Percentiles rank a stretch among this genome's conserved stretches.
Evolutionary conservation across 2,888 invertebrate species (phyloP).

Genomic region (Drosophila vallismaia): DNA sequence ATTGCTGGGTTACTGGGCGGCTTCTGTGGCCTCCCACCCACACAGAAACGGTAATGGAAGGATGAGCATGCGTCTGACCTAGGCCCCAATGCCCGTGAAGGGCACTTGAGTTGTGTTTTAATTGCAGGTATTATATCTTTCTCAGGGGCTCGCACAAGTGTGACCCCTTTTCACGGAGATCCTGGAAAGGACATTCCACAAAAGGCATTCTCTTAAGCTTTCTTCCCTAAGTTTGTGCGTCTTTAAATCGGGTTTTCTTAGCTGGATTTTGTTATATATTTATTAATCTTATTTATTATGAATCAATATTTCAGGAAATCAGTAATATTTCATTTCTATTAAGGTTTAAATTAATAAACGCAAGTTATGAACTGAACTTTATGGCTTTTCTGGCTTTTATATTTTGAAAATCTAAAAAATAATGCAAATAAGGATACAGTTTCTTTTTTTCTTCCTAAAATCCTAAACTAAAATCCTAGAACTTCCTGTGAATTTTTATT

Average conservation of each 20-base stretch:
- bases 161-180: conserved; percentile 22
- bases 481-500: too few relatives aligned
- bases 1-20: conserved; percentile 2
- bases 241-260: not conserved
- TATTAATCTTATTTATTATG: too few relatives aligned
- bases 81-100: conserved; percentile 78
- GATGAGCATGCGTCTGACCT: conserved; percentile 68
- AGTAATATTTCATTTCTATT: too few relatives aligned
- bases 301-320: too few relatives aligned
- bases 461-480: not conserved
- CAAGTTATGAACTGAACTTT: too few relatives aligned
- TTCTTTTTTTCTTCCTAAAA: too few relatives aligned
- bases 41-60: not conserved
- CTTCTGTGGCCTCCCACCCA: not conserved
- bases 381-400: too few relatives aligned
- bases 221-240: not conserved
- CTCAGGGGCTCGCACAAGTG: conserved; percentile 62
- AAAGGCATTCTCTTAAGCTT: not conserved
- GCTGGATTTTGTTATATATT: too few relatives aligned
- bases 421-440: too few relatives aligned
- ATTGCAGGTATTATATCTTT: conserved; percentile 81
- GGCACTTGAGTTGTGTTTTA: conserved; percentile 79
- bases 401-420: too few relatives aligned
- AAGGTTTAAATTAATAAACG: too few relatives aligned
- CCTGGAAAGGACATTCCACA: not conserved